Evolutionary conservation across 2,888 invertebrate species (phyloP).

Genomic region (Acheta domesticus): DNA sequence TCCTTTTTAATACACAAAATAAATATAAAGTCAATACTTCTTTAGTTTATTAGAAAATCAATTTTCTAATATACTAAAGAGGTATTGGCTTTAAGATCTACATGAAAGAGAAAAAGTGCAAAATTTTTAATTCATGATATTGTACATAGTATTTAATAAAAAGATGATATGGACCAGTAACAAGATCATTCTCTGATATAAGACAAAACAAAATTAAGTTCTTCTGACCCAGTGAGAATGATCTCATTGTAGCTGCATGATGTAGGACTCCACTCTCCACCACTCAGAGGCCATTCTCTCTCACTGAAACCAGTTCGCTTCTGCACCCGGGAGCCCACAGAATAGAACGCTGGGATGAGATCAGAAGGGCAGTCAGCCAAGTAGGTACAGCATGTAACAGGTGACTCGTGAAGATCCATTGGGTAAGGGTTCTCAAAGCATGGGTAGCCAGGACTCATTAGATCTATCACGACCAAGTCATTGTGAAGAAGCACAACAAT

Average conservation of each 20-base stretch:
- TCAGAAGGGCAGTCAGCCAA: slow-evolving; percentile 97
- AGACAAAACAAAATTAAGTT: too few species aligned
- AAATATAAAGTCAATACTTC: too few species aligned
- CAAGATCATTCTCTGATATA: too few species aligned
- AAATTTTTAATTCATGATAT: too few species aligned
- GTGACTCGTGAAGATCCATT: slow-evolving; percentile 98
- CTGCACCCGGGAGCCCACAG: slow-evolving; percentile 74
- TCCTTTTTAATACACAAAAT: too few species aligned
- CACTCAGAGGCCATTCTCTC: slow-evolving; percentile 93
- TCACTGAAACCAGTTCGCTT: slow-evolving; percentile 82
- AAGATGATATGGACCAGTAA: too few species aligned
- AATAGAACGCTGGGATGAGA: slow-evolving; percentile 96
- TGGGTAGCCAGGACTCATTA: slow-evolving; percentile 92
- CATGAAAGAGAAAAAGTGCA: too few species aligned
- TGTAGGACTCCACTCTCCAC: slow-evolving; percentile 93
- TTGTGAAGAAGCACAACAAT: slow-evolving; percentile 96
- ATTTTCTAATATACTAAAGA: too few species aligned
- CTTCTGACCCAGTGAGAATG: slow-evolving; percentile 89
- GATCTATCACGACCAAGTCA: slow-evolving; percentile 96
- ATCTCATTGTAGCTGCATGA: slow-evolving; percentile 97
- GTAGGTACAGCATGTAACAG: slow-evolving; percentile 95
- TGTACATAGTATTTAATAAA: too few species aligned
- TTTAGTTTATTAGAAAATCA: too few species aligned
- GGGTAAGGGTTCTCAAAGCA: slow-evolving; percentile 99
- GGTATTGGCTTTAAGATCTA: too few species aligned